phyloP scores from a whole-genome alignment of 2,797 vertebrate species.

The Chaenodraco wilsoni region DNA sequence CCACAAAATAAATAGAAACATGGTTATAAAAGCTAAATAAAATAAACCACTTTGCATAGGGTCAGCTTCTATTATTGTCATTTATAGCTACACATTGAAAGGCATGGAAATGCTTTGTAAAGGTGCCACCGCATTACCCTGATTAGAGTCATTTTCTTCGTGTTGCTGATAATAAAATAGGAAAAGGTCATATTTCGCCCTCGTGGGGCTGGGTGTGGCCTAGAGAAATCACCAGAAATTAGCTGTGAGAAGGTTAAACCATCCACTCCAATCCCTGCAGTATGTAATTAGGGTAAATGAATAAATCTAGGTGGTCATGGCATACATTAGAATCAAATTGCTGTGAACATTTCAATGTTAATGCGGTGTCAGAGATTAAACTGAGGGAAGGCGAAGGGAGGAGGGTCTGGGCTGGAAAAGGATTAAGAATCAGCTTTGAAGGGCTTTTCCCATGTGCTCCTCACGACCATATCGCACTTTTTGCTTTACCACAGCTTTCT shows the following conservation, averaged over 20 bases:
- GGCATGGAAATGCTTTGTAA: constrained; percentile 22
- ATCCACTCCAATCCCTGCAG: constrained; percentile 57
- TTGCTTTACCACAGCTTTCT: constrained; percentile 61
- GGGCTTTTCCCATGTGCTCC: constrained; percentile 71
- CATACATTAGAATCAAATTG: constrained; percentile 63
- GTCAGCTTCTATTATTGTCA: constrained; percentile 4
- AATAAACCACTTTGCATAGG: not conserved
- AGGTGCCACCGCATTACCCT: constrained; percentile 71
- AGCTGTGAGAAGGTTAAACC: constrained; percentile 80
- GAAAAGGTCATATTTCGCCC: constrained; percentile 79
- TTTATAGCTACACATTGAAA: constrained; percentile 27
- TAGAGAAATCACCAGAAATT: constrained; percentile 78
- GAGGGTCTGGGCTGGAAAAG: constrained; percentile 59
- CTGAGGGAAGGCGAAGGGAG: constrained; percentile 48
- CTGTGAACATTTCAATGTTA: constrained; percentile 73
- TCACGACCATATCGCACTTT: constrained; percentile 67
- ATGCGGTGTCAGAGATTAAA: constrained; percentile 77
- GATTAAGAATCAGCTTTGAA: constrained; percentile 79
- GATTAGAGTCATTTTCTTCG: constrained; percentile 77
- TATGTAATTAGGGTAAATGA: constrained; percentile 69
- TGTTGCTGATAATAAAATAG: constrained; percentile 70
- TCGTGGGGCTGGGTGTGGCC: constrained; percentile 48
- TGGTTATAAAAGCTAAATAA: not conserved
- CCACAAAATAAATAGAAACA: constrained; percentile 3
- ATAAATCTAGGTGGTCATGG: constrained; percentile 67